Evolutionary conservation across 2,113 vertebrate species (phyloP), one percentile per base, ranked within the genome.

Genomic region (Syngnathus scovelli): DNA sequence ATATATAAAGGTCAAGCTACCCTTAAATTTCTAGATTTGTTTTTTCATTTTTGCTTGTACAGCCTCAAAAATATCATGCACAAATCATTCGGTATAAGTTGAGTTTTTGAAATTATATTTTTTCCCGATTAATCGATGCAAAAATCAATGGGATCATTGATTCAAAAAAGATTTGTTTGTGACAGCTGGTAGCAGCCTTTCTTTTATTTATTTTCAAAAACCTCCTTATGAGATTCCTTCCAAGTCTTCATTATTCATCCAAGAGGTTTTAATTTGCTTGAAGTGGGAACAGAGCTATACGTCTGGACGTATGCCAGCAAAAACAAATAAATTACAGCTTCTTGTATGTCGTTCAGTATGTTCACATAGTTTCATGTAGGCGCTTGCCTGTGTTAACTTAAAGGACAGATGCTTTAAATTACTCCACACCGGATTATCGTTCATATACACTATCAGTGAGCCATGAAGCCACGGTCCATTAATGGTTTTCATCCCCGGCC

Each of bases 241-340:
- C 18, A n/a, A 52, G 19, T n/a, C 60, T 74, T 72, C 67, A 77
- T 81, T 77, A 83, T 85, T 75, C 78, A 83, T 87, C 78, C 72
- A 85, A 68, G 6, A 70, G 18, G 19, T 49, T 78, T 81, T 73
- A 61, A 54, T 78, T 81, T 71, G 59, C 55, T 65, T 41, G 0
- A 21, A 16, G 19, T 69, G 60, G 59, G 46, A 75, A 54, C 5
- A 6, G 60, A 76, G 46, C 68, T 21, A 69, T 66, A 36, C 59
- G 61, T 52, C 59, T 84, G 77, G 74, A 79, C 71, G 71, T 52
- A 21, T 19, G 71, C 82, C 59, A 83, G n/a, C 70, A 79, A 81
- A 56, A 83, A 78, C 72, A 16, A 52, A 54, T 66, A 27, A 19
- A 51, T 77, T 69, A 68, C 52, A 48, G 55, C 27, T 18, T 1